Evolutionary conservation across 1,140 invertebrate genomes (phyloP).

Genomic region (Leptinotarsa defecta): DNA sequence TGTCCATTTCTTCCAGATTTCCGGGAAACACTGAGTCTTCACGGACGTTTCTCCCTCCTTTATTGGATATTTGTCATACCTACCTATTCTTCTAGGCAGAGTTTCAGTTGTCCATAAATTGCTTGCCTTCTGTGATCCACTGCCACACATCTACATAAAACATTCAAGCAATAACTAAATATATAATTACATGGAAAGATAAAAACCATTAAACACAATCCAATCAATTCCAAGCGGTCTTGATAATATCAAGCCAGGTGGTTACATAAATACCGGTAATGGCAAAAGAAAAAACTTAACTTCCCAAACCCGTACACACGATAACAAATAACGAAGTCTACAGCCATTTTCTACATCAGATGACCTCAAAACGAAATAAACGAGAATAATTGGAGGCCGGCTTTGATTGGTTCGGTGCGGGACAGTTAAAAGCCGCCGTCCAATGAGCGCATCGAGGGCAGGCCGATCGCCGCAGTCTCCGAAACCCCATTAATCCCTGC

Average conservation of each 20-base stretch:
- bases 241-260: conserved; percentile 3
- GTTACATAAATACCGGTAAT: conserved; percentile 24
- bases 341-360: conserved; percentile 53
- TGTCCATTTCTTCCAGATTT: too few relatives aligned
- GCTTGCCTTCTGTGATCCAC: too few relatives aligned
- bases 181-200: neutral
- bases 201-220: conserved; percentile 9
- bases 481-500: conserved; percentile 49
- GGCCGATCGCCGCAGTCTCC: conserved; percentile 45
- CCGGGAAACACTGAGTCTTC: too few relatives aligned
- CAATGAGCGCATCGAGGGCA: conserved; percentile 48
- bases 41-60: too few relatives aligned
- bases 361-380: conserved; percentile 55
- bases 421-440: conserved; percentile 36
- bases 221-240: neutral
- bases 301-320: conserved; percentile 18
- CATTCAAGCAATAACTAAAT: neutral
- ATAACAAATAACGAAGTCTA: conserved; percentile 40
- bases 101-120: too few relatives aligned
- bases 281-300: conserved; percentile 8
- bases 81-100: too few relatives aligned
- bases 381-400: conserved; percentile 51
- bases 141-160: too few relatives aligned
- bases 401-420: conserved; percentile 46
- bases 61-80: too few relatives aligned